Percentiles rank a stretch among this genome's conserved stretches.
phyloP scores from a whole-genome alignment of 92 coral and sea anemone genomes.

The Metridium senile region DNA sequence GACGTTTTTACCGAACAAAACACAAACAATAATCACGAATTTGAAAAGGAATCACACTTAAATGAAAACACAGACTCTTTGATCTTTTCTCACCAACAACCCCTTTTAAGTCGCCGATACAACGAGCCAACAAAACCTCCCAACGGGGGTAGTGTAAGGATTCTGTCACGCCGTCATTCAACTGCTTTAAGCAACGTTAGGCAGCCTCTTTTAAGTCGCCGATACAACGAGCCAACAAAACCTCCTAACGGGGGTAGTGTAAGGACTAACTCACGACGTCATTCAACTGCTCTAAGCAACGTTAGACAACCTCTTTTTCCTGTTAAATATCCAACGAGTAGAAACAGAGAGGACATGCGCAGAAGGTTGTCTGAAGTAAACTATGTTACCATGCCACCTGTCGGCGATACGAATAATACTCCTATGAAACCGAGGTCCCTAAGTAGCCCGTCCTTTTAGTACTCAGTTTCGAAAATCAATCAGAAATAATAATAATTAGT shows the following conservation, averaged over 20 bases:
- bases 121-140: neutral
- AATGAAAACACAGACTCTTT: neutral
- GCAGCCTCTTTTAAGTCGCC: slow-evolving; percentile 1
- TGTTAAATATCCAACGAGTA: neutral
- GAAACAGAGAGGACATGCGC: neutral
- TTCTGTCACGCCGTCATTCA: neutral
- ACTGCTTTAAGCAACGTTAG: neutral
- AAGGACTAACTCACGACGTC: neutral
- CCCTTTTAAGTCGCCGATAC: neutral
- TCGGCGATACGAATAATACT: neutral
- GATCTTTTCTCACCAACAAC: neutral
- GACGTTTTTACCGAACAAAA: neutral
- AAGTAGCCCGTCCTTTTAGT: neutral
- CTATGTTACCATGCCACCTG: neutral
- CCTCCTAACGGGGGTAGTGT: neutral
- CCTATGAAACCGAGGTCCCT: neutral
- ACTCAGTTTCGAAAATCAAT: neutral
- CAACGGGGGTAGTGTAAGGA: neutral
- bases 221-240: neutral
- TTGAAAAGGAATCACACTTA: neutral
- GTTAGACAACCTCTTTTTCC: neutral
- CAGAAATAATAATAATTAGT: neutral
- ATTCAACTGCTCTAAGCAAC: neutral
- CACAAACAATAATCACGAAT: neutral
- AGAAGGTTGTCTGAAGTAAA: neutral